Evolutionary conservation across 2,797 vertebrate species (phyloP).

Genomic region (Liparis tanakae): DNA sequence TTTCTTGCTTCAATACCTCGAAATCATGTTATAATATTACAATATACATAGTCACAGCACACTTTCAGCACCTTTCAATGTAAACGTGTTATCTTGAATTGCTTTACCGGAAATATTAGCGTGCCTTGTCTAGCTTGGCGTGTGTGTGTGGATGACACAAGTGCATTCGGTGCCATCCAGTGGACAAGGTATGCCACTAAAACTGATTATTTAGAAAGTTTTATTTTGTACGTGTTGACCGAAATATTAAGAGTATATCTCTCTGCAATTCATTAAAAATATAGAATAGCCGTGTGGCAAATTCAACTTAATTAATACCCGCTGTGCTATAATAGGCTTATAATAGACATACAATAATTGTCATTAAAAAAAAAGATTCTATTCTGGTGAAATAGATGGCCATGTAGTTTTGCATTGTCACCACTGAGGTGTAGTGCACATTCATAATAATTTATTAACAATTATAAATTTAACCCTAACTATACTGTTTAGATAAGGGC

Average conservation of each 20-base stretch:
- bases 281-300: no score
- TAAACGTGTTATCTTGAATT: background rate
- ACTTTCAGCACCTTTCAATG: background rate
- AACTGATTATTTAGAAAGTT: background rate
- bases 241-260: background rate
- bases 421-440: background rate
- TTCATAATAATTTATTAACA: background rate
- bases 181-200: background rate
- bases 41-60: background rate
- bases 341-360: background rate
- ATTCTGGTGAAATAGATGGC: background rate
- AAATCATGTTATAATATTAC: background rate
- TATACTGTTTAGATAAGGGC: background rate
- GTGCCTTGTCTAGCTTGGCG: background rate
- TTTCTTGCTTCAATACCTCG: background rate
- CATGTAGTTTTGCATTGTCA: background rate
- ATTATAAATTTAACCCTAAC: background rate
- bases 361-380: background rate
- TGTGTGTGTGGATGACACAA: background rate
- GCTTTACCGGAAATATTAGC: background rate
- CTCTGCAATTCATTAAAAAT: background rate
- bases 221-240: background rate
- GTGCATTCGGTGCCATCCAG: background rate
- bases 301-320: background rate
- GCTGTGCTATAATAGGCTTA: background rate